A percentile compares a stretch with the other conserved stretches of the same genome.
Evolutionary conservation across 2,888 invertebrate genomes (phyloP).

Genomic region (Eupithecia dodoneata): DNA sequence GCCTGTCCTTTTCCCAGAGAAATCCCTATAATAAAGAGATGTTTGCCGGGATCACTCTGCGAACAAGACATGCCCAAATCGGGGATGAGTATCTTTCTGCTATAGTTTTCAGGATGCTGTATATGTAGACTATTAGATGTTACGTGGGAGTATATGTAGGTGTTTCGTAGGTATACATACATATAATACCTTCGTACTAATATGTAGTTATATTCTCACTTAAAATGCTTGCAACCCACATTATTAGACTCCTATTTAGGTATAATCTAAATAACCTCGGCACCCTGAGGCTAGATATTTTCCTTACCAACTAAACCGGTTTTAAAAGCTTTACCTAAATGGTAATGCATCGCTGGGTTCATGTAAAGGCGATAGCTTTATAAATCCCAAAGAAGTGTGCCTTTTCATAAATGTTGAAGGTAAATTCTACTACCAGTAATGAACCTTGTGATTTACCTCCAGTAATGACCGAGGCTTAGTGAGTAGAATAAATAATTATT

Average conservation of each 20-base stretch:
- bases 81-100: no score
- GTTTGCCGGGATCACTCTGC: no score
- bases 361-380: conserved; percentile 2
- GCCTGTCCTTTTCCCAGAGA: no score
- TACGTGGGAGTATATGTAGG: no score
- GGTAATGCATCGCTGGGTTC: conserved; percentile 9
- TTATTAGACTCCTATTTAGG: background rate
- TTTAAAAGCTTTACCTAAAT: conserved; percentile 8
- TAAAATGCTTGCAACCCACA: background rate
- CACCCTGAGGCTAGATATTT: conserved; percentile 1
- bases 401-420: background rate
- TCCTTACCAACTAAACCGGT: background rate
- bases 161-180: no score
- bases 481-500: background rate
- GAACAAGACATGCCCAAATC: no score
- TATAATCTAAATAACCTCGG: background rate
- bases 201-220: background rate
- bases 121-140: no score
- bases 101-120: no score
- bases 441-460: background rate
- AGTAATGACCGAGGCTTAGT: background rate
- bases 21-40: no score
- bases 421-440: background rate
- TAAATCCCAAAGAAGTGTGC: background rate
- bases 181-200: no score